These are phyloP conservation scores for Agriopis marginaria DNA, from an alignment of 2,888 invertebrate genomes.

Conservation along the genomic window DNA sequence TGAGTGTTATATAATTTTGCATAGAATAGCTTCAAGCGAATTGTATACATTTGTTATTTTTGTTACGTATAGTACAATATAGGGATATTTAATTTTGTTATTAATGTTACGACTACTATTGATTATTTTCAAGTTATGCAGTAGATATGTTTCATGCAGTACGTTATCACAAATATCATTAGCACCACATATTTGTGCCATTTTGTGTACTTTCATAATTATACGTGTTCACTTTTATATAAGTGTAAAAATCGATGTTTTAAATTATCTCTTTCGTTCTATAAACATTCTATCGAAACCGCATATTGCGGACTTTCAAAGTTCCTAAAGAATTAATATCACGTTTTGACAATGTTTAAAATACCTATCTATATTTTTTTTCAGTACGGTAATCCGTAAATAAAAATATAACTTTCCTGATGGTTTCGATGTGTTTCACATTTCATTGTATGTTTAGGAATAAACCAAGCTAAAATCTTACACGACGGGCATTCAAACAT, in stretches of 20 bases:
- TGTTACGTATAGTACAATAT: not conserved
- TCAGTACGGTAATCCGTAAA: not conserved
- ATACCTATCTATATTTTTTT: not conserved
- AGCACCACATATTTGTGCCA: too few species aligned
- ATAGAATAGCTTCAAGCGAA: not conserved
- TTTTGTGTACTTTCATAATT: not conserved
- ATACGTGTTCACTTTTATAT: slow-evolving; percentile 6
- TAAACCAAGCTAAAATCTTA: slow-evolving; percentile 1
- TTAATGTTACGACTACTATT: not conserved
- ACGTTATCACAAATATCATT: too few species aligned
- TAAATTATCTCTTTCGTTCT: not conserved
- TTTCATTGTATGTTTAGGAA: not conserved
- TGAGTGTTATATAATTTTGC: not conserved
- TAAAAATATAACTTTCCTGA: not conserved
- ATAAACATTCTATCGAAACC: not conserved
- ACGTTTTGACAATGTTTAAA: not conserved
- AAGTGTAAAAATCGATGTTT: not conserved
- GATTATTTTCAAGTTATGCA: not conserved
- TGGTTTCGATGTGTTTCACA: not conserved
- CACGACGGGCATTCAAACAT: not conserved
- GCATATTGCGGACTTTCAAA: not conserved
- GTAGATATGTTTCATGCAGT: not conserved
- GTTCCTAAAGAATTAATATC: not conserved
- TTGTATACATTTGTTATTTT: not conserved
- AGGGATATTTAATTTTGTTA: not conserved